A percentile compares a stretch with the other conserved stretches of the same genome.
Conservation (phyloP, 2,797 vertebrate genomes). For the Thalassophryne amazonica region DNA sequence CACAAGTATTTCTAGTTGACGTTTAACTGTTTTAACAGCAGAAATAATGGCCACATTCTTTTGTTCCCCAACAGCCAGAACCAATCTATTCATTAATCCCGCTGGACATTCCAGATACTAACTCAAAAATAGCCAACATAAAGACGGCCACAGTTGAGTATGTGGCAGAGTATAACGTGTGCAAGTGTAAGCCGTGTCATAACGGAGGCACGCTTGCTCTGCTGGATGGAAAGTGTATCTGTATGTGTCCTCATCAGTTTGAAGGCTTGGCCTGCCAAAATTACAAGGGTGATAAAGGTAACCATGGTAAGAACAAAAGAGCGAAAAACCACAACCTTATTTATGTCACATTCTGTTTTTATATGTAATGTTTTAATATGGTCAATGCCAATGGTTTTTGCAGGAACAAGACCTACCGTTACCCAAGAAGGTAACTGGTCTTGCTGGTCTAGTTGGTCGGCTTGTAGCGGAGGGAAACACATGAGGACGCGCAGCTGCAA, state of each 20-base stretch:
- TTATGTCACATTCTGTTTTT: neutral
- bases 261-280: conserved; percentile 85
- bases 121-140: conserved; percentile 78
- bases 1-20: too few species aligned
- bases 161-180: conserved; percentile 79
- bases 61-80: conserved; percentile 70
- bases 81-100: conserved; percentile 86
- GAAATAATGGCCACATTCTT: neutral
- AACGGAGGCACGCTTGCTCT: conserved; percentile 84
- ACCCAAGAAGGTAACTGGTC: conserved; percentile 62
- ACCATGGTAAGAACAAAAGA: conserved; percentile 18
- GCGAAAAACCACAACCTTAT: neutral
- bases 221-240: conserved; percentile 84
- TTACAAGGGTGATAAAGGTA: conserved; percentile 32
- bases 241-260: conserved; percentile 75
- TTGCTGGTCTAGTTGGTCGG: conserved; percentile 66
- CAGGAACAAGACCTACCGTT: conserved; percentile 13
- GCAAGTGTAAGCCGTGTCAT: conserved; percentile 86
- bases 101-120: conserved; percentile 67
- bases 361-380: neutral
- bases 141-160: conserved; percentile 82
- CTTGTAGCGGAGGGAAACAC: conserved; percentile 53
- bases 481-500: conserved; percentile 66
- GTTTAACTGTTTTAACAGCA: neutral
- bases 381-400: neutral